Percentiles rank a stretch among this genome's conserved stretches.
Conservation (phyloP, 2,888 invertebrate genomes). For the Tetanocera ferruginea region DNA sequence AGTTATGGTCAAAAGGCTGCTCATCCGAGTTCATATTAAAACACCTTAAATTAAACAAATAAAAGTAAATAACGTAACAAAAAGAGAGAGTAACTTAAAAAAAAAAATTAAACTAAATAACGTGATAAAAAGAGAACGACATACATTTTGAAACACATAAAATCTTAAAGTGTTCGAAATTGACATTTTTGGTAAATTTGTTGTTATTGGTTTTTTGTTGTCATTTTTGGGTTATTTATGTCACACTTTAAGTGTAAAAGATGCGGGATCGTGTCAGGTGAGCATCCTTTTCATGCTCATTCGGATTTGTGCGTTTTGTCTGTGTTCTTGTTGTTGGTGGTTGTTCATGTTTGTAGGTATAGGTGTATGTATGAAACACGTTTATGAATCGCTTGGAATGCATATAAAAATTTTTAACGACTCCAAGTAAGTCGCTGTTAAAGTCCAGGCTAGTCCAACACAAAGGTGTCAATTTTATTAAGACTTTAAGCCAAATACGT, state of each 20-base stretch:
- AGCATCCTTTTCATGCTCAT: conserved; percentile 56
- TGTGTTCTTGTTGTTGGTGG: background rate
- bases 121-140: background rate
- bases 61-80: too few relatives aligned
- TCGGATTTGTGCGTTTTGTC: background rate
- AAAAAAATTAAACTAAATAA: too few relatives aligned
- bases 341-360: background rate
- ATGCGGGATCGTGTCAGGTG: conserved; percentile 55
- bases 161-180: conserved; percentile 6
- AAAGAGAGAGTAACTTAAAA: too few relatives aligned
- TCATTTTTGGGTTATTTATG: conserved; percentile 50
- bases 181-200: conserved; percentile 33
- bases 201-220: conserved; percentile 31
- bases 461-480: conserved; percentile 12
- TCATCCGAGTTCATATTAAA: background rate
- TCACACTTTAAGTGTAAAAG: conserved; percentile 62
- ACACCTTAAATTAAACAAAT: too few relatives aligned
- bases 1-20: background rate
- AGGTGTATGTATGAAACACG: background rate
- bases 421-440: background rate
- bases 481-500: background rate
- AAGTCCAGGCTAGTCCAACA: background rate
- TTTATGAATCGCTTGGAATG: conserved; percentile 27
- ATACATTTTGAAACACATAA: background rate
- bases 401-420: conserved; percentile 33